phyloP scores from a whole-genome alignment of 1,140 invertebrate species.

The Drosophila guanche region DNA sequence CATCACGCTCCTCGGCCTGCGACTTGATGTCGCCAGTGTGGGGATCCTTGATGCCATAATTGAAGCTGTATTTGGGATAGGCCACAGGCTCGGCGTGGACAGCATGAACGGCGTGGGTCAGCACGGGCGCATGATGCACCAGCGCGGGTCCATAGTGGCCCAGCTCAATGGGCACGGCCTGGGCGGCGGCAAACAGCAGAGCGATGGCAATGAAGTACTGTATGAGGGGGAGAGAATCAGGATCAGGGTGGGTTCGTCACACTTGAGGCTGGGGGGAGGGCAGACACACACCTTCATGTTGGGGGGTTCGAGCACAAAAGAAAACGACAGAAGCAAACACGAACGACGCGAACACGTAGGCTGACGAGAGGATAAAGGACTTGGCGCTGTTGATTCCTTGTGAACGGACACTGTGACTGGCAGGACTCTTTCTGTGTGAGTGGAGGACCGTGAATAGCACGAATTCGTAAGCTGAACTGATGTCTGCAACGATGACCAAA shows the following conservation, averaged over 20 bases:
- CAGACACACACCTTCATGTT: constrained; percentile 69
- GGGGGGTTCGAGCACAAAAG: constrained; percentile 40
- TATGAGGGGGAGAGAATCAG: constrained; percentile 48
- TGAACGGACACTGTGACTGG: constrained; percentile 40
- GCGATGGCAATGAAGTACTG: constrained; percentile 82
- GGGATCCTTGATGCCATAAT: constrained; percentile 85
- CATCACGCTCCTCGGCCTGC: constrained; percentile 87
- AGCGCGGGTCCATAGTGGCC: constrained; percentile 76
- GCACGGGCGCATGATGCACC: constrained; percentile 75
- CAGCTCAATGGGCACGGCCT: constrained; percentile 80
- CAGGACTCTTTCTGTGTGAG: constrained; percentile 34
- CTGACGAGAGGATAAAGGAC: constrained; percentile 55
- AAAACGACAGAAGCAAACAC: constrained; percentile 30
- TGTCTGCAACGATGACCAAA: constrained; percentile 82
- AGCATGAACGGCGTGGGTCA: constrained; percentile 72
- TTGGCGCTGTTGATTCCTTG: constrained; percentile 40
- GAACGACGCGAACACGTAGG: constrained; percentile 42
- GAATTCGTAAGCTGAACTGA: constrained; percentile 81
- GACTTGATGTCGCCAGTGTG: constrained; percentile 87
- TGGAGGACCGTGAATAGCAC: constrained; percentile 75
- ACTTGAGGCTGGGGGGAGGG: background rate
- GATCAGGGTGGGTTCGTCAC: constrained; percentile 14
- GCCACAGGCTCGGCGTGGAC: constrained; percentile 83
- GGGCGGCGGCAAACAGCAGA: constrained; percentile 73
- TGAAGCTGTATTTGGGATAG: constrained; percentile 85